phyloP scores from a whole-genome alignment of 2,797 vertebrate species.

The Rachycentron canadum region DNA sequence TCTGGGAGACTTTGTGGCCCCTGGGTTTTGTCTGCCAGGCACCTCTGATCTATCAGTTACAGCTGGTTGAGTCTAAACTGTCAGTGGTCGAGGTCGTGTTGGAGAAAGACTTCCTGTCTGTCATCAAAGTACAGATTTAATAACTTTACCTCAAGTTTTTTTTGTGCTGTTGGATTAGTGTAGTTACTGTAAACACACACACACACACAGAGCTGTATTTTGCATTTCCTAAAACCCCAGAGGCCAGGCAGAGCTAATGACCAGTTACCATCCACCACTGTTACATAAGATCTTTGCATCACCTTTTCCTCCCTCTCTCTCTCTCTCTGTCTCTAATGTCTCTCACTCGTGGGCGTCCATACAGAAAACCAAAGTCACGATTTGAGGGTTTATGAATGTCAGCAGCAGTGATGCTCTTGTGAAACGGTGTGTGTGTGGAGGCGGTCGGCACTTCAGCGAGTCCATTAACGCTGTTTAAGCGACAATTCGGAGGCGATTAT shows the following conservation, averaged over 20 bases:
- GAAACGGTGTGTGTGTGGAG: slow-evolving; percentile 44
- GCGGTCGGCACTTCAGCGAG: slow-evolving; percentile 54
- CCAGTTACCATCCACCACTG: slow-evolving; percentile 28
- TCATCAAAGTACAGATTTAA: too few species aligned
- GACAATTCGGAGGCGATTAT: slow-evolving; percentile 66
- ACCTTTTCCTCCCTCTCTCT: slow-evolving; percentile 35
- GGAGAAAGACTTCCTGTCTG: too few species aligned
- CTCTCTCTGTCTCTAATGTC: slow-evolving; percentile 23
- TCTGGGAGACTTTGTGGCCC: not conserved
- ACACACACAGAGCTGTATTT: slow-evolving; percentile 35
- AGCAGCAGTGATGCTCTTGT: slow-evolving; percentile 53
- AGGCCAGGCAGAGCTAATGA: slow-evolving; percentile 58
- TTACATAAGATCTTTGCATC: slow-evolving; percentile 60
- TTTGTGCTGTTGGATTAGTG: too few species aligned
- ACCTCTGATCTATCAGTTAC: not conserved
- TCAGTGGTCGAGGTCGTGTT: too few species aligned
- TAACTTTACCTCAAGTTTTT: too few species aligned
- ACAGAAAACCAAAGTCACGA: slow-evolving; percentile 65
- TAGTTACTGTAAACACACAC: not conserved
- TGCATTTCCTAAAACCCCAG: slow-evolving; percentile 44
- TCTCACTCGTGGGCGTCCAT: slow-evolving; percentile 51
- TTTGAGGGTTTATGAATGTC: slow-evolving; percentile 63
- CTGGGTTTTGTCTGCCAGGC: not conserved
- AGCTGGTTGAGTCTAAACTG: too few species aligned
- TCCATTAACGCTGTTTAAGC: slow-evolving; percentile 59